Evolutionary conservation across 2,797 vertebrate genomes (phyloP).

Genomic region (Scolopax bukidnonensis): DNA sequence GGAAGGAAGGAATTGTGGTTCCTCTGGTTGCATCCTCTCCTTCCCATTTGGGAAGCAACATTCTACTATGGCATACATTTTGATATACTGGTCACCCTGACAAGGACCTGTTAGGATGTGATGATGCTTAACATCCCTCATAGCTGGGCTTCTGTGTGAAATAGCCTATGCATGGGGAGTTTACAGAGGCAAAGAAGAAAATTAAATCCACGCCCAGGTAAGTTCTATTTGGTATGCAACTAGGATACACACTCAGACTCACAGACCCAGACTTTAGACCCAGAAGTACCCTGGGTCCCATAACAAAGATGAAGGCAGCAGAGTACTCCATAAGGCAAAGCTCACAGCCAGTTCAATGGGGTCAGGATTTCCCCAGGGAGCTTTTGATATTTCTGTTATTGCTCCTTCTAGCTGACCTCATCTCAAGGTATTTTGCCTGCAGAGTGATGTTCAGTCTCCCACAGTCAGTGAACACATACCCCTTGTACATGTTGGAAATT

Average conservation of each 20-base stretch:
- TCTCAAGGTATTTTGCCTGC: background rate
- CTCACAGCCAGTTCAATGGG: background rate
- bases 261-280: background rate
- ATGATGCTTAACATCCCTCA: background rate
- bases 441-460: background rate
- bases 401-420: background rate
- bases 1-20: background rate
- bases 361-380: background rate
- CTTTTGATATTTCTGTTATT: background rate
- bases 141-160: background rate
- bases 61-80: background rate
- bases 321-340: background rate
- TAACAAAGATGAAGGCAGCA: background rate
- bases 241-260: background rate
- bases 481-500: background rate
- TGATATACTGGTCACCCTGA: background rate
- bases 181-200: background rate
- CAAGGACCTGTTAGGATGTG: background rate
- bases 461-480: background rate
- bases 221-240: background rate
- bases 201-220: rapidly evolving
- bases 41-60: rapidly evolving
- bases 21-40: background rate
- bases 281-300: background rate
- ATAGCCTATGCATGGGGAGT: background rate